These are phyloP conservation scores for Pilophorus perplexus DNA, from an alignment of 2,888 invertebrate genomes.

Conservation along the genomic window DNA sequence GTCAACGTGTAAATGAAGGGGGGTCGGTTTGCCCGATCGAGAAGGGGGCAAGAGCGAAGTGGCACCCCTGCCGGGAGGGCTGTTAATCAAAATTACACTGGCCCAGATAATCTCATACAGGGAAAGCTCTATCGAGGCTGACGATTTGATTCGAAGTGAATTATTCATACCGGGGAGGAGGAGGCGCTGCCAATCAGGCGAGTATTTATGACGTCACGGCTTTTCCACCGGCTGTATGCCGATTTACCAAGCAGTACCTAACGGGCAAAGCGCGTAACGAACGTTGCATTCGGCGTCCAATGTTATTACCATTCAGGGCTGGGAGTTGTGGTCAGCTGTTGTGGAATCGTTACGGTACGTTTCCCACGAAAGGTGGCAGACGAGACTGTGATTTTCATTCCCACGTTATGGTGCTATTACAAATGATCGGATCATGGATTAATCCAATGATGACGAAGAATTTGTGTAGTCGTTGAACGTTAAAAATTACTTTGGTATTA, in stretches of 20 bases:
- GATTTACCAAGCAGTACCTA: neutral
- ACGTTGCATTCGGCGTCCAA: slow-evolving; percentile 10
- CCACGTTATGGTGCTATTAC: too few species aligned
- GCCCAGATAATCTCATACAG: slow-evolving; percentile 27
- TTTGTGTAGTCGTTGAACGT: too few species aligned
- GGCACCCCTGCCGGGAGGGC: neutral
- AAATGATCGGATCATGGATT: too few species aligned
- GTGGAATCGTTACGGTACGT: too few species aligned
- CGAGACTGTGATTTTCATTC: too few species aligned
- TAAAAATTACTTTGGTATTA: too few species aligned
- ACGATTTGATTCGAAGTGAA: slow-evolving; percentile 32
- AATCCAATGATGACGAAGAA: too few species aligned
- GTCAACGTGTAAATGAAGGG: neutral
- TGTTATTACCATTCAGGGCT: slow-evolving; percentile 8
- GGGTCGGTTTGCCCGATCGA: neutral
- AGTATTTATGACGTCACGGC: slow-evolving; percentile 32
- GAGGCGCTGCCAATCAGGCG: slow-evolving; percentile 31
- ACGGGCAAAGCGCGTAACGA: slow-evolving; percentile 5
- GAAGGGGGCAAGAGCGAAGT: too few species aligned
- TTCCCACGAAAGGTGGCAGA: too few species aligned
- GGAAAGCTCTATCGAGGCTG: slow-evolving; percentile 7
- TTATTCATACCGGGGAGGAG: slow-evolving; percentile 27
- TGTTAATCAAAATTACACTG: slow-evolving; percentile 29
- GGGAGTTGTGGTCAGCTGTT: too few species aligned
- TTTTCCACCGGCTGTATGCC: neutral